Evolutionary conservation across 2,888 invertebrate genomes (phyloP).

Genomic region (Drosophila birchii): DNA sequence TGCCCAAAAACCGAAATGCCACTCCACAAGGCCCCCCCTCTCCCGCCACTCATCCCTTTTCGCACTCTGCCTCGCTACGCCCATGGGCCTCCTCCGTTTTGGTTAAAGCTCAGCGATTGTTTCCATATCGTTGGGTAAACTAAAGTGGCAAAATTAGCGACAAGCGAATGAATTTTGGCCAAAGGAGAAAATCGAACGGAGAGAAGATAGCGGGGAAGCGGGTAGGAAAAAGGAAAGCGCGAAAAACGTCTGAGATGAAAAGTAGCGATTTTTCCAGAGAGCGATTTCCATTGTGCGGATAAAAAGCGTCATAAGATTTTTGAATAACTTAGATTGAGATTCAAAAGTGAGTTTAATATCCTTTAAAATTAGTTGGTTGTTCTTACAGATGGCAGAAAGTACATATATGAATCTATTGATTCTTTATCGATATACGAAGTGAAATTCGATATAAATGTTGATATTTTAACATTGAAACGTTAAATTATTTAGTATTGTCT

Average conservation of each 20-base stretch:
- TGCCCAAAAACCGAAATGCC: slow-evolving; percentile 70
- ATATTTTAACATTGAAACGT: background rate
- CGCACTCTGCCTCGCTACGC: background rate
- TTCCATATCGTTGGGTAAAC: slow-evolving; percentile 72
- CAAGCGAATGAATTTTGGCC: slow-evolving; percentile 32
- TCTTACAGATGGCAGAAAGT: background rate
- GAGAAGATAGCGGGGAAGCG: background rate
- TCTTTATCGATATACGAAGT: background rate
- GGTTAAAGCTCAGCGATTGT: slow-evolving; percentile 70
- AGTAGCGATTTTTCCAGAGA: slow-evolving; percentile 7
- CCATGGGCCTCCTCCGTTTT: slow-evolving; percentile 7
- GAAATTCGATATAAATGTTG: background rate
- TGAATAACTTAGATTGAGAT: background rate
- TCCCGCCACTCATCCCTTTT: slow-evolving; percentile 2
- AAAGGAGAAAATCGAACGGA: slow-evolving; percentile 8
- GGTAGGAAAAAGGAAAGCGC: background rate
- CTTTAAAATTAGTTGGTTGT: background rate
- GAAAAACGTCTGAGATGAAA: slow-evolving; percentile 1
- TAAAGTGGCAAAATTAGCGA: slow-evolving; percentile 54
- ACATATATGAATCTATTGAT: background rate
- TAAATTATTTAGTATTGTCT: no score
- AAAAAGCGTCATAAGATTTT: background rate
- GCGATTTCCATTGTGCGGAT: slow-evolving; percentile 2
- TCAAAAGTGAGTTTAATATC: no score
- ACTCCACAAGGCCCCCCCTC: background rate